Evolutionary conservation across 2,113 vertebrate species (phyloP).

Genomic region (Leucosticte australis): DNA sequence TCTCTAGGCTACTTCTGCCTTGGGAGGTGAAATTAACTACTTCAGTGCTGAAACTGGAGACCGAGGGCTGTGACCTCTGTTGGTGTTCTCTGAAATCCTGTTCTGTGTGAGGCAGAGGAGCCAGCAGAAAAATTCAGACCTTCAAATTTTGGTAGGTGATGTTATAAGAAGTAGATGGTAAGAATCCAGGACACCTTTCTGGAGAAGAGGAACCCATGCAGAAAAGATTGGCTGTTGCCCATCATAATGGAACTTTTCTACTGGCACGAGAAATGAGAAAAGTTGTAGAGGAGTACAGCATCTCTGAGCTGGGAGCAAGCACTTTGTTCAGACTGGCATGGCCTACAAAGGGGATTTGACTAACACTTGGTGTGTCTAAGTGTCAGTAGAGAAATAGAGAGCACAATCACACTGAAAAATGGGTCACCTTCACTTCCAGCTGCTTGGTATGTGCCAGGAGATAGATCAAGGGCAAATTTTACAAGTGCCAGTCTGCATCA

Average conservation of each 20-base stretch:
- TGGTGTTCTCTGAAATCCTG: neutral
- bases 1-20: neutral
- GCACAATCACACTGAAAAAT: neutral
- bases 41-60: neutral
- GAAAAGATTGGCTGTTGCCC: neutral
- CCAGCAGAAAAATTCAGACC: neutral
- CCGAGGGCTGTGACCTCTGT: neutral
- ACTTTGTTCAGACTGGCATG: neutral
- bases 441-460: neutral
- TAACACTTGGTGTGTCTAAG: neutral
- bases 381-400: neutral
- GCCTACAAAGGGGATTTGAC: neutral
- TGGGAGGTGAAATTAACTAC: neutral
- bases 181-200: neutral
- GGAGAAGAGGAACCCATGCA: neutral
- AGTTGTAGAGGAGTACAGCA: neutral
- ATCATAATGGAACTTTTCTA: neutral
- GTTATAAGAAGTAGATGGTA: neutral
- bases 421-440: neutral
- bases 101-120: neutral
- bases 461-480: neutral
- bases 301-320: neutral
- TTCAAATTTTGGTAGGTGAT: neutral
- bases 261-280: neutral
- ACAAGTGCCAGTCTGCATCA: neutral